phyloP scores from a whole-genome alignment of 2,797 vertebrate genomes.

The Octomys mimax region DNA sequence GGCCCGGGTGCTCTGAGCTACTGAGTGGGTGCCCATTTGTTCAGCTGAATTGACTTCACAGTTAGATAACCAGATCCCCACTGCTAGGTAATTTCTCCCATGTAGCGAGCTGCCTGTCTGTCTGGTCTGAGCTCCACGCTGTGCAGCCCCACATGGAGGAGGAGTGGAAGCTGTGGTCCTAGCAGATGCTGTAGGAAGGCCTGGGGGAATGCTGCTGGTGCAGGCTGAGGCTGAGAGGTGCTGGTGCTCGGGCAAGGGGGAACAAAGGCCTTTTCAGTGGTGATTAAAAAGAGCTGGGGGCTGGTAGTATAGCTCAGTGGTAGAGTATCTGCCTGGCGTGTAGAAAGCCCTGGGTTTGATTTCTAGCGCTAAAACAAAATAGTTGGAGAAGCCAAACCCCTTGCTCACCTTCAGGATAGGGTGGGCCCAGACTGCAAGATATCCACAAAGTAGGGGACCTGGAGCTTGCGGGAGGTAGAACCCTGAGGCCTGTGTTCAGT shows the following conservation, averaged over 20 bases:
- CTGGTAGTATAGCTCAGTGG: background rate
- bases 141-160: background rate
- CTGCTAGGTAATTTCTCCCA: background rate
- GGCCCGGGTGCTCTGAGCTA: background rate
- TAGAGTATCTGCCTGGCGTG: background rate
- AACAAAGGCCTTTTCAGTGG: background rate
- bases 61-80: background rate
- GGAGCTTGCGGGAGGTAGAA: too few species aligned
- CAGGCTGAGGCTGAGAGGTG: background rate
- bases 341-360: background rate
- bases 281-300: background rate
- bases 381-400: background rate
- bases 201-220: background rate
- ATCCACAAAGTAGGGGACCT: background rate
- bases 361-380: background rate
- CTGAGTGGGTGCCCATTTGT: background rate
- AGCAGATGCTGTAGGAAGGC: background rate
- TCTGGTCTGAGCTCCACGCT: background rate
- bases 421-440: too few species aligned
- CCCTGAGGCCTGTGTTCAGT: background rate
- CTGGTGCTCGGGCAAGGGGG: background rate
- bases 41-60: slow-evolving; percentile 16
- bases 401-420: background rate
- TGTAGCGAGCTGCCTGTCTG: background rate
- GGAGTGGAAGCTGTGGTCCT: background rate